These are phyloP conservation scores for Tragelaphus scriptus DNA, from an alignment of 2,113 vertebrate genomes.

Conservation along the genomic window DNA sequence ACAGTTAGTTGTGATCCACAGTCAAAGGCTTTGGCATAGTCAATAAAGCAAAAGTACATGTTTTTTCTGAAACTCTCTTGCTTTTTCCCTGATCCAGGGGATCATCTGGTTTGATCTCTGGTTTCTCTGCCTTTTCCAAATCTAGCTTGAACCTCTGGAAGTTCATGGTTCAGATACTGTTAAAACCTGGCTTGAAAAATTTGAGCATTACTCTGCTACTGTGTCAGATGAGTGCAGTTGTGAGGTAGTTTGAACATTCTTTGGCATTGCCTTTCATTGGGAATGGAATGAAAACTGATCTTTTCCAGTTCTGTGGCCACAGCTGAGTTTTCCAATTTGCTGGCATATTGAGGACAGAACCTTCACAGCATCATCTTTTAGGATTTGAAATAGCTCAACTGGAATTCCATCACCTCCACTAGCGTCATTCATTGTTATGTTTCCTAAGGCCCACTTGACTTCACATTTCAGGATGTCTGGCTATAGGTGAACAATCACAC, in stretches of 20 bases:
- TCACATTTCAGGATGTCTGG: background rate
- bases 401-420: background rate
- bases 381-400: background rate
- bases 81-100: accelerated
- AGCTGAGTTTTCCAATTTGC: background rate
- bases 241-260: background rate
- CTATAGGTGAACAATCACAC: background rate
- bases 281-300: background rate
- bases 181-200: background rate
- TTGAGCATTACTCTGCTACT: background rate
- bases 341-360: background rate
- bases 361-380: background rate
- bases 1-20: background rate
- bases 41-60: background rate
- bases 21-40: background rate
- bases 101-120: background rate
- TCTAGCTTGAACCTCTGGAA: background rate
- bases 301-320: background rate
- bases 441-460: background rate
- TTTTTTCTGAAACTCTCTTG: background rate
- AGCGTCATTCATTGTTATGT: background rate
- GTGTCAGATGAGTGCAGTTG: background rate
- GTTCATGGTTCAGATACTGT: background rate
- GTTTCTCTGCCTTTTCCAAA: background rate
- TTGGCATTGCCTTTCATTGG: background rate